A percentile compares a stretch with the other conserved stretches of the same genome.
These are phyloP conservation scores for Dermatophagoides farinae DNA, from an alignment of 1,140 invertebrate genomes.

Conservation along the genomic window DNA sequence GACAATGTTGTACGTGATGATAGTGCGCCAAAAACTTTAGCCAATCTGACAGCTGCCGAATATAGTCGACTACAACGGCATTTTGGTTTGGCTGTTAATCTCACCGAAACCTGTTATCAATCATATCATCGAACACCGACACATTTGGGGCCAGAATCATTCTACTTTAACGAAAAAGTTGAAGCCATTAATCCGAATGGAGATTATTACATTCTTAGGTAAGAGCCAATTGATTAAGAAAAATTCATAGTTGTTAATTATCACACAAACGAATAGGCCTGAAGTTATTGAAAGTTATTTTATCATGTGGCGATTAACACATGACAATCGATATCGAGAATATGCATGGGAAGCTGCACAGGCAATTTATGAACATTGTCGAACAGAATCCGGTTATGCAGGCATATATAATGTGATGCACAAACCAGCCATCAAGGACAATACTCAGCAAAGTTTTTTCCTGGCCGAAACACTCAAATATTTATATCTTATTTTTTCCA, in stretches of 20 bases:
- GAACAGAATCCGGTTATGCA: constrained; percentile 63
- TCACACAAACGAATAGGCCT: constrained; percentile 76
- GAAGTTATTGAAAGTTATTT: constrained; percentile 96
- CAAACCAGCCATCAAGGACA: constrained; percentile 57
- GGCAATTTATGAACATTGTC: constrained; percentile 80
- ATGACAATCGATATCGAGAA: constrained; percentile 83
- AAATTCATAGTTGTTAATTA: neutral
- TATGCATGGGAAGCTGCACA: constrained; percentile 94
- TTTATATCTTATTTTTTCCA: constrained; percentile 85
- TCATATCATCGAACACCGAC: constrained; percentile 69
- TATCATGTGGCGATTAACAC: constrained; percentile 82
- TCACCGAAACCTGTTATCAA: constrained; percentile 92
- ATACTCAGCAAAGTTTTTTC: constrained; percentile 96
- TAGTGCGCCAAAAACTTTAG: too few relatives aligned
- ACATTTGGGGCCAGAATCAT: constrained; percentile 75
- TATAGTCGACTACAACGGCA: neutral
- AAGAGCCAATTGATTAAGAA: neutral
- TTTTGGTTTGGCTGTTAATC: constrained; percentile 32
- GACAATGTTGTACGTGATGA: constrained; percentile 37
- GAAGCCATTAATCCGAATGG: constrained; percentile 75
- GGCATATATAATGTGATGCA: constrained; percentile 85
- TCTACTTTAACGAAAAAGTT: constrained; percentile 59
- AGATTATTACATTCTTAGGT: constrained; percentile 49
- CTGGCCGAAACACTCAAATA: constrained; percentile 99
- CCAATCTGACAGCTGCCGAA: constrained; percentile 21